phyloP scores from a whole-genome alignment of 2,888 invertebrate genomes.

The Peribatodes rhomboidaria region DNA sequence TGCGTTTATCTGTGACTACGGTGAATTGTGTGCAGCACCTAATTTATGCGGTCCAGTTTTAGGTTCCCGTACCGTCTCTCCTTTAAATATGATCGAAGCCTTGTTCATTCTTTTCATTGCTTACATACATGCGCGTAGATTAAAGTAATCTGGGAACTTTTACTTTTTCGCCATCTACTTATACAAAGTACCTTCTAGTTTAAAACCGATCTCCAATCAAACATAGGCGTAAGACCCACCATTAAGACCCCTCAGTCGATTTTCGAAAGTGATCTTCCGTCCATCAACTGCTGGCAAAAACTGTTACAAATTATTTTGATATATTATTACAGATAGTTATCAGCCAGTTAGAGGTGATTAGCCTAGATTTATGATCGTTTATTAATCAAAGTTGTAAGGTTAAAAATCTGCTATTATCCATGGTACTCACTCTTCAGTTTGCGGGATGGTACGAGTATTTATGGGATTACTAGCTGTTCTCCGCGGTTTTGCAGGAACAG shows the following conservation, averaged over 20 bases:
- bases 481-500: no score
- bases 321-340: slow-evolving; percentile 63
- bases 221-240: slow-evolving; percentile 37
- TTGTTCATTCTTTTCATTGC: no score
- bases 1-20: no score
- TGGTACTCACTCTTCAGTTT: slow-evolving; percentile 19
- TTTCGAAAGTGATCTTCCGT: slow-evolving; percentile 45
- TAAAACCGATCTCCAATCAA: slow-evolving; percentile 22
- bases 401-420: slow-evolving; percentile 38
- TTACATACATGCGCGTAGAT: no score
- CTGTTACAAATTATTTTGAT: slow-evolving; percentile 53
- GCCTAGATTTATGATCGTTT: slow-evolving; percentile 60
- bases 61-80: no score
- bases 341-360: slow-evolving; percentile 62
- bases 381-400: slow-evolving; percentile 58
- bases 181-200: neutral
- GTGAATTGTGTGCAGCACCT: no score
- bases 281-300: slow-evolving; percentile 43
- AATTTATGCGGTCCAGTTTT: no score
- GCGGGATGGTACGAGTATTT: slow-evolving; percentile 20
- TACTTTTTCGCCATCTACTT: neutral
- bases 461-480: no score
- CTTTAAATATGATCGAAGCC: no score
- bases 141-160: neutral
- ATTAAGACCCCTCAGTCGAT: slow-evolving; percentile 36